These are phyloP conservation scores for Chrysina gloriosa DNA, from an alignment of 2,888 invertebrate genomes.

Conservation along the genomic window DNA sequence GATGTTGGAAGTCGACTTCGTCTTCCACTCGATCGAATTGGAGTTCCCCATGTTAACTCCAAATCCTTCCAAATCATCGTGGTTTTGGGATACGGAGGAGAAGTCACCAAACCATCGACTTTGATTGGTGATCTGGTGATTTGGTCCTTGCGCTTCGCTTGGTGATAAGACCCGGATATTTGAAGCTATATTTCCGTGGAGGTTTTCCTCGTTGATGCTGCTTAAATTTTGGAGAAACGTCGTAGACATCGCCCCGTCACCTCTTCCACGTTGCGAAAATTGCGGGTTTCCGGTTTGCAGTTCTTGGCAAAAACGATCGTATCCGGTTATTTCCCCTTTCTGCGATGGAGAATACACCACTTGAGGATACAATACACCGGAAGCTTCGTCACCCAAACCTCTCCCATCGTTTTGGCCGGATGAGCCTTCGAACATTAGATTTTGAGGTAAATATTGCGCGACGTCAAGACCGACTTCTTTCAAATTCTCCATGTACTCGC, in stretches of 20 bases:
- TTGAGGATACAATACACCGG: neutral
- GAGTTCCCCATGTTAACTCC: no score
- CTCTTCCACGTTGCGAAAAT: neutral
- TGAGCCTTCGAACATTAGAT: neutral
- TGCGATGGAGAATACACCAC: conserved; percentile 1
- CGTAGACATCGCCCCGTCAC: neutral
- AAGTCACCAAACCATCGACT: no score
- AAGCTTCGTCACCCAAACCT: neutral
- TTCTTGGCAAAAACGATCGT: conserved; percentile 10
- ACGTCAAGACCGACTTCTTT: conserved; percentile 7
- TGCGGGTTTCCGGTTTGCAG: neutral
- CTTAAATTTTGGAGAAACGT: conserved; percentile 5
- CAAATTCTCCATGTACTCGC: conserved; percentile 36
- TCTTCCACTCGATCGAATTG: no score
- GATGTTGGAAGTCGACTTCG: no score
- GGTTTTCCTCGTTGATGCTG: neutral
- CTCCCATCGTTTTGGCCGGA: neutral
- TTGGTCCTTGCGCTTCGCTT: no score
- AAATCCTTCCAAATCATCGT: no score
- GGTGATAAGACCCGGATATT: no score
- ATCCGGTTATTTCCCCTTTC: neutral
- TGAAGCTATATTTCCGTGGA: no score
- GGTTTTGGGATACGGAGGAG: no score
- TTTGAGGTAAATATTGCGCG: neutral
- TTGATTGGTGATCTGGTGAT: no score